Base-by-base conservation (phyloP, 2,797 vertebrate genomes). In the Clarias fuscus region DNA sequence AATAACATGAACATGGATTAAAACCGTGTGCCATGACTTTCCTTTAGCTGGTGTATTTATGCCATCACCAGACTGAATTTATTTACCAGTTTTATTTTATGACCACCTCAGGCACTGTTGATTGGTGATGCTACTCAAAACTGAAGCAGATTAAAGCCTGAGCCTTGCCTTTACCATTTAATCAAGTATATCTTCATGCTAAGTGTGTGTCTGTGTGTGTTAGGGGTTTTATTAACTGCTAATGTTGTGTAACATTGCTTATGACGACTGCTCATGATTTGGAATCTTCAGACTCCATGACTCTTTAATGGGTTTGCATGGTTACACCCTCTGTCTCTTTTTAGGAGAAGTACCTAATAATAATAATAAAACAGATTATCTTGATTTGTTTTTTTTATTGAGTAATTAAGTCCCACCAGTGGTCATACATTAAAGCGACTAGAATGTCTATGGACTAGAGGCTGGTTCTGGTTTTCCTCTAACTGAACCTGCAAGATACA, bases 111-210 rank as follows among this genome's bases (percentile, higher is more conserved):
- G 37, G 61, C 14, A 58, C 68, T 79, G 71, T 85, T 84, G 85
- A 59, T 70, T 24, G 33, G 43, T 84, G 71, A 40, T 59, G 59
- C 37, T 81, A 33, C 67, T 20, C 8, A 48, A 48, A 48, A 48
- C 43, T 11, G 30, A 70, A 83, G 82, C 73, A 48, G 85, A 85
- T 75, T 85, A 82, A 86, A 87, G 73, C 79, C n/a, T 82, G 62
- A 75, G 58, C 72, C n/a, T 48, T 62, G n/a, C 61, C 59, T 64
- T 75, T 86, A 27, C 53, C 27, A 62, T 76, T 88, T 77, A 71
- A 82, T 86, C 70, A 82, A 59, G 61, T 67, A 43, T 20, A 33
- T 22, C 62, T 64, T 30, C 33, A 30, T 11, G 58, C 30, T 18
- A 37, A 24, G 76, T 77, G n/a, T 56, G 53, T 58, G 75, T 22